phyloP scores from a whole-genome alignment of 2,888 invertebrate genomes.

The Morpho achilles region DNA sequence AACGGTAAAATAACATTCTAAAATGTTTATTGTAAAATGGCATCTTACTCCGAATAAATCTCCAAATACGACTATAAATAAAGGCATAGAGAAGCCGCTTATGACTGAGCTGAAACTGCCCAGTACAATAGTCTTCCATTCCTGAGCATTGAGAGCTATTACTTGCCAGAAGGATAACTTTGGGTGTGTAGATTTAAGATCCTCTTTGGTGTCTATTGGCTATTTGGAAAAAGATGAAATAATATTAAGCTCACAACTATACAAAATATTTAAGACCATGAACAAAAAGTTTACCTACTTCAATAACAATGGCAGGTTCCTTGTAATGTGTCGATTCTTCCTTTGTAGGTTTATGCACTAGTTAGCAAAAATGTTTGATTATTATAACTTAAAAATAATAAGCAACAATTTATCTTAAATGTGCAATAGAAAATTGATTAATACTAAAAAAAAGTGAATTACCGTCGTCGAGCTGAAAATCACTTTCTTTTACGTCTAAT shows the following conservation, averaged over 20 bases:
- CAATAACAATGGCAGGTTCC: too few species aligned
- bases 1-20: background rate
- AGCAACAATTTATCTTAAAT: too few species aligned
- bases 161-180: conserved; percentile 61
- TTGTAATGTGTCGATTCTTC: too few species aligned
- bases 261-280: too few species aligned
- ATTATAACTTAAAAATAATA: too few species aligned
- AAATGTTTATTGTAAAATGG: background rate
- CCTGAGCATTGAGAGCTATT: conserved; percentile 78
- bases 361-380: too few species aligned
- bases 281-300: too few species aligned
- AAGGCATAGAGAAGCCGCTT: conserved; percentile 83
- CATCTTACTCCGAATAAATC: conserved; percentile 79
- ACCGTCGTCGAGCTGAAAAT: conserved; percentile 1
- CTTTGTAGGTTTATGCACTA: too few species aligned
- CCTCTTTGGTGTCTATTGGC: too few species aligned
- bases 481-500: background rate
- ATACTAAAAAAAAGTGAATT: background rate
- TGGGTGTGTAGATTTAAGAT: conserved; percentile 1
- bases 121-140: conserved; percentile 79
- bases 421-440: too few species aligned
- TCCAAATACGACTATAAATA: conserved; percentile 84
- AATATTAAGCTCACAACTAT: too few species aligned
- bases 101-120: conserved; percentile 79
- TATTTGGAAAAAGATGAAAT: too few species aligned